A percentile compares a stretch with the other conserved stretches of the same genome.
Conservation (phyloP, 2,888 invertebrate species). For the Nomada goodeniana region DNA sequence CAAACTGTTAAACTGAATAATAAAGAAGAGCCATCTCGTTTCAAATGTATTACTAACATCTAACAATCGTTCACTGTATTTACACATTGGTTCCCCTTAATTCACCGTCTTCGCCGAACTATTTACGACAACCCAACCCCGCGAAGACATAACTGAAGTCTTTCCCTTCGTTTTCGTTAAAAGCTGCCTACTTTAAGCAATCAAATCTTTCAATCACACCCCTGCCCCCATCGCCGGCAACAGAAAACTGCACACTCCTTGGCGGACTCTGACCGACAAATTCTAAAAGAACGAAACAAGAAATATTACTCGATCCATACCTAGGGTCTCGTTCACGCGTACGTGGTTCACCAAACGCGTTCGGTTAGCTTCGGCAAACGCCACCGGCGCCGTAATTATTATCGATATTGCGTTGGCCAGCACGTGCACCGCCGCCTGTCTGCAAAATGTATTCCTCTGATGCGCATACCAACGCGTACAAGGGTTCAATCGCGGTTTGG, state of each 20-base stretch:
- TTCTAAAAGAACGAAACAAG: not conserved
- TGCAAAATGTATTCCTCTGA: conserved; percentile 62
- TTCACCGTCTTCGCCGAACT: too few relatives aligned
- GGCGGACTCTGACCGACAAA: not conserved
- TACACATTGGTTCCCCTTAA: too few relatives aligned
- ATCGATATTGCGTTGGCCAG: conserved; percentile 46
- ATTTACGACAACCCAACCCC: too few relatives aligned
- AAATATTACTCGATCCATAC: not conserved
- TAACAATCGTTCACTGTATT: too few relatives aligned
- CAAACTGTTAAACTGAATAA: too few relatives aligned
- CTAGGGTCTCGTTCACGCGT: conserved; percentile 12
- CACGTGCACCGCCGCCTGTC: conserved; percentile 27
- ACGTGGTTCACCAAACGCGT: not conserved
- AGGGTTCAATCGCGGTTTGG: conserved; percentile 72
- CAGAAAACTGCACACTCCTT: not conserved
- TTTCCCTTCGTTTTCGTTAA: too few relatives aligned
- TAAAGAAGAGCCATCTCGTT: too few relatives aligned
- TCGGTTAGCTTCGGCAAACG: conserved; percentile 33
- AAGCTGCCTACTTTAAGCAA: too few relatives aligned
- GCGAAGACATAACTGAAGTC: too few relatives aligned
- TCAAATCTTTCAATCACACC: too few relatives aligned
- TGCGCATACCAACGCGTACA: conserved; percentile 63
- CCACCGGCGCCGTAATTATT: conserved; percentile 44
- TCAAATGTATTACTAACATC: too few relatives aligned
- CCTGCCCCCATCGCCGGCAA: not conserved